Conservation (phyloP, 1,140 invertebrate species). For the Tetramorium alpestre region DNA sequence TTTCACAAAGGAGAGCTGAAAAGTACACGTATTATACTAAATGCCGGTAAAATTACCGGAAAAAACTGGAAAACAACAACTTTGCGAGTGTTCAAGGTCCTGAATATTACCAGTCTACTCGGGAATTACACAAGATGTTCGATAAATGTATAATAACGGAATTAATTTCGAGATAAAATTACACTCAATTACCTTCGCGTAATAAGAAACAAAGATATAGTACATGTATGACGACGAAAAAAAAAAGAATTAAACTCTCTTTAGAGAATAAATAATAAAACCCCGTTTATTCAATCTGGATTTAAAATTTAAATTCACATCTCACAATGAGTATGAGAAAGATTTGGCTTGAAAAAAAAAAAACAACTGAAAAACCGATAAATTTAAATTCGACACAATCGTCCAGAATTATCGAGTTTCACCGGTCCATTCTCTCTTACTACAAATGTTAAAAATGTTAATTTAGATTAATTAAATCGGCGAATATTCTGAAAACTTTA, state of each 20-base stretch:
- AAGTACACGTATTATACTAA: background rate
- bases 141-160: background rate
- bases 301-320: background rate
- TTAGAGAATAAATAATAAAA: background rate
- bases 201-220: background rate
- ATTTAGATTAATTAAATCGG: background rate
- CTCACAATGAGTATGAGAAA: too few relatives aligned
- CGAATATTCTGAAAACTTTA: background rate
- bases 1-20: background rate
- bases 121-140: background rate
- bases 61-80: slow-evolving; percentile 7
- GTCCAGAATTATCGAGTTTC: background rate
- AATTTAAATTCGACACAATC: background rate
- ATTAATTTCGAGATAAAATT: background rate
- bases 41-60: background rate
- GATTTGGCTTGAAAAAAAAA: background rate
- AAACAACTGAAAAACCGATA: background rate
- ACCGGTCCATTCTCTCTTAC: background rate
- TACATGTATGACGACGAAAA: background rate
- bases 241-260: background rate
- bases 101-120: background rate
- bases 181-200: background rate
- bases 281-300: background rate
- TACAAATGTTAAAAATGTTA: background rate
- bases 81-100: background rate